Conservation (phyloP, 1,140 invertebrate genomes). For the Choristoneura fumiferana region DNA sequence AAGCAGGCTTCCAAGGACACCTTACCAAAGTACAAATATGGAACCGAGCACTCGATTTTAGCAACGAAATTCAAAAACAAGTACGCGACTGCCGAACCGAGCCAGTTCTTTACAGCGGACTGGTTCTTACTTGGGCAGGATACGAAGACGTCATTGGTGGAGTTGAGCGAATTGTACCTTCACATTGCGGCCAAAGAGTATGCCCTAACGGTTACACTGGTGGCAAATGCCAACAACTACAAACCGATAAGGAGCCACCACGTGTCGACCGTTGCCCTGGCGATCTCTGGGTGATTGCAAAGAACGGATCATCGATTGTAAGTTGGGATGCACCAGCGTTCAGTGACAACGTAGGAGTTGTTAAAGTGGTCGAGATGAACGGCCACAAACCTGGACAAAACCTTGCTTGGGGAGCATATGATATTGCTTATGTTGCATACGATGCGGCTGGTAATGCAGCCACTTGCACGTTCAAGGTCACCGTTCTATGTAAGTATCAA, state of each 20-base stretch:
- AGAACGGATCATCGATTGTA: slow-evolving; percentile 94
- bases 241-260: slow-evolving; percentile 92
- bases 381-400: slow-evolving; percentile 94
- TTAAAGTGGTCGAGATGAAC: slow-evolving; percentile 89
- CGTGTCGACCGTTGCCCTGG: slow-evolving; percentile 94
- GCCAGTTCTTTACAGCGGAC: slow-evolving; percentile 91
- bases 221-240: slow-evolving; percentile 89
- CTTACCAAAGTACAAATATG: slow-evolving; percentile 97
- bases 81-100: slow-evolving; percentile 94
- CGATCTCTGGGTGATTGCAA: slow-evolving; percentile 95
- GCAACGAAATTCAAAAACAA: slow-evolving; percentile 95
- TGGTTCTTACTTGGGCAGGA: slow-evolving; percentile 94
- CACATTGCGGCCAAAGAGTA: slow-evolving; percentile 91
- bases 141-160: slow-evolving; percentile 93
- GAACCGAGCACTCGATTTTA: slow-evolving; percentile 93
- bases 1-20: slow-evolving; percentile 95
- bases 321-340: slow-evolving; percentile 97
- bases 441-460: slow-evolving; percentile 95
- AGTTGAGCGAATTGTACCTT: slow-evolving; percentile 95
- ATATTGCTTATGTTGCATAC: slow-evolving; percentile 95
- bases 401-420: slow-evolving; percentile 94
- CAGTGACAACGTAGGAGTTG: slow-evolving; percentile 91
- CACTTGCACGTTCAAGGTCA: slow-evolving; percentile 95
- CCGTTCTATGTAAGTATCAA: slow-evolving; percentile 87
- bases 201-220: slow-evolving; percentile 92